Evolutionary conservation across 2,797 vertebrate species (phyloP).

Genomic region (Danio aesculapii): DNA sequence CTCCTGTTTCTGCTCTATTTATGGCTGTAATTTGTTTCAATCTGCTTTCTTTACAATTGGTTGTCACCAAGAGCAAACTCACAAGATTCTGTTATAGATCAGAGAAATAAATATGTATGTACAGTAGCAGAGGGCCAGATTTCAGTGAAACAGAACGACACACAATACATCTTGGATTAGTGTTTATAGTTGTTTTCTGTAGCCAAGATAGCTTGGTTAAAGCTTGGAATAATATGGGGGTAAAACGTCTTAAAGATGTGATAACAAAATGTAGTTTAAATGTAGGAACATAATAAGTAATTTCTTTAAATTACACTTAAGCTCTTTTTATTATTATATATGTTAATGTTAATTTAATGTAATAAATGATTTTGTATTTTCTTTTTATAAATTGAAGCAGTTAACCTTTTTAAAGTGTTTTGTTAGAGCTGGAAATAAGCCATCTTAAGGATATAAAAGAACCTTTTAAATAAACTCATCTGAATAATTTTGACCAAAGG

Average conservation of each 20-base stretch:
- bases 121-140: neutral
- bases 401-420: neutral
- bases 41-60: conserved; percentile 32
- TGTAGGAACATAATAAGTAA: neutral
- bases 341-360: neutral
- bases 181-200: neutral
- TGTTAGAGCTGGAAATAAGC: neutral
- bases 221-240: neutral
- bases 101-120: conserved; percentile 34
- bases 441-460: neutral
- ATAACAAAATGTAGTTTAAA: neutral
- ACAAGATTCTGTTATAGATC: conserved; percentile 48
- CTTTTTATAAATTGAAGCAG: neutral
- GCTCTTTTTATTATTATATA: neutral
- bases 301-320: neutral
- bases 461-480: neutral
- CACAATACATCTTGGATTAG: neutral
- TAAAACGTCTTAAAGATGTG: neutral
- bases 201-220: neutral
- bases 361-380: no score
- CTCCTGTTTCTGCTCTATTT: conserved; percentile 30
- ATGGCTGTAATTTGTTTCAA: conserved; percentile 49
- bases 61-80: conserved; percentile 26
- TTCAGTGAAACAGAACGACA: neutral
- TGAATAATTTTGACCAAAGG: neutral